Evolutionary conservation across 2,888 invertebrate species (phyloP).

Genomic region (Plagodis dolabraria): DNA sequence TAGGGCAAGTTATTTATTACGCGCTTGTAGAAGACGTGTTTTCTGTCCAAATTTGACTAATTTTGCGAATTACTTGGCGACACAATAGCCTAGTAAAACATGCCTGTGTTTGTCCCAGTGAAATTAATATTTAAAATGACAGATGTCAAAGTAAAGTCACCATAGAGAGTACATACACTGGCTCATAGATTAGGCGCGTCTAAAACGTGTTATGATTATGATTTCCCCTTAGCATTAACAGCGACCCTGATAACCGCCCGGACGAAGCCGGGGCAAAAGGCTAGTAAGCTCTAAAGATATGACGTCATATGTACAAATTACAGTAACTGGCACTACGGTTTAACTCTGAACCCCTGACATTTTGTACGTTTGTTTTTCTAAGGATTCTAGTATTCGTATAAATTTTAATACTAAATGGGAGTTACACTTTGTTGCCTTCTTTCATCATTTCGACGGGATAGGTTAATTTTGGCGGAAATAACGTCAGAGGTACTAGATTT

Average conservation of each 20-base stretch:
- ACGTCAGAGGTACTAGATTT: too few species aligned
- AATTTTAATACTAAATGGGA: not conserved
- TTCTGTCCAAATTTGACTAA: too few species aligned
- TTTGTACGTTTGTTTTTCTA: not conserved
- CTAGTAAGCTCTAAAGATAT: constrained; percentile 85
- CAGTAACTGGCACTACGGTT: constrained; percentile 51
- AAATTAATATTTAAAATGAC: constrained; percentile 15
- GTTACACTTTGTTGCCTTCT: not conserved
- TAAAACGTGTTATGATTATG: constrained; percentile 71
- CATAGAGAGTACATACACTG: constrained; percentile 29
- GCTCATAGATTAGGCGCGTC: constrained; percentile 41
- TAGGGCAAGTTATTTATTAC: constrained; percentile 7
- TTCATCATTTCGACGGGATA: not conserved
- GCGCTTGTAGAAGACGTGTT: not conserved
- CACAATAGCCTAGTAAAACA: constrained; percentile 8
- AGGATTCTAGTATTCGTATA: too few species aligned
- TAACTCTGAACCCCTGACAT: constrained; percentile 43
- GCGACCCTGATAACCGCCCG: constrained; percentile 84
- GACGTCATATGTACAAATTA: constrained; percentile 77
- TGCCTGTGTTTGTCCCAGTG: constrained; percentile 6
- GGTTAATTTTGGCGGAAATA: too few species aligned
- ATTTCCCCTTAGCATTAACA: constrained; percentile 78
- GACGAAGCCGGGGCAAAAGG: constrained; percentile 79
- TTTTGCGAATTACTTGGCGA: not conserved
- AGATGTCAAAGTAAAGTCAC: constrained; percentile 36